Base-by-base conservation (phyloP, 2,888 invertebrate species). In the Phortica okadai region DNA sequence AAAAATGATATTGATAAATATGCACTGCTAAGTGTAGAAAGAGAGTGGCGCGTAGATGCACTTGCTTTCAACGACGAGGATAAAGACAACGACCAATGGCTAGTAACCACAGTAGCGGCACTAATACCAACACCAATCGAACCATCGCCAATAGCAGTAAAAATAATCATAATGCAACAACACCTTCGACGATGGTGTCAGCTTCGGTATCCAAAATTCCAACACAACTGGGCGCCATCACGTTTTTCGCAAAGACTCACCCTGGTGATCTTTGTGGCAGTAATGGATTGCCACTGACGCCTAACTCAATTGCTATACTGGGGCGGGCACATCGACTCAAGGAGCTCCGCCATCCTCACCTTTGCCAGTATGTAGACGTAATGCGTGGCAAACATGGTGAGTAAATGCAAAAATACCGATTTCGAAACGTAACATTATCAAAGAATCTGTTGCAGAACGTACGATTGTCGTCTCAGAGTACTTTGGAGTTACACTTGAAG, bases 271-370 rank as follows among this genome's bases (percentile, higher is more conserved):
- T 95, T 74, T 99, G 98, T 91, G 98, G 98, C 10, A 97, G 97
- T 82, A 99, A 99, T 92, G 99, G 99, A 1, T 92, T 99, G 70
- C 99, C 99, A 0, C 92, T 99, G 25, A 99, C 99, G 1, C 98
- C 99, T 2, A 98, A 99, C 92, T 98, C 98, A 0, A 97, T 99
- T 79, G 96, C 97, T 76, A 98, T 99, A 88, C 93, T 97, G 76
- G 98, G 99, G 7, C 93, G 95, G 87, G 96, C 98, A 42, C 98
- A 98, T 90, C 93, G 94, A 78, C 92, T 99, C 16, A 95, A 96
- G 89, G 95, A 94, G 0, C 92, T 97, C 74, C 93, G 94, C 77
- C 97, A 98, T 91, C 94, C 94, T 0, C 94, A 97, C 92, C 92
- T 99, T 73, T 97, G 97, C 87, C 94, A 95, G 77, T 99, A 99